phyloP scores from a whole-genome alignment of 1,140 invertebrate species.

The Cyrtorhinus lividipennis region DNA sequence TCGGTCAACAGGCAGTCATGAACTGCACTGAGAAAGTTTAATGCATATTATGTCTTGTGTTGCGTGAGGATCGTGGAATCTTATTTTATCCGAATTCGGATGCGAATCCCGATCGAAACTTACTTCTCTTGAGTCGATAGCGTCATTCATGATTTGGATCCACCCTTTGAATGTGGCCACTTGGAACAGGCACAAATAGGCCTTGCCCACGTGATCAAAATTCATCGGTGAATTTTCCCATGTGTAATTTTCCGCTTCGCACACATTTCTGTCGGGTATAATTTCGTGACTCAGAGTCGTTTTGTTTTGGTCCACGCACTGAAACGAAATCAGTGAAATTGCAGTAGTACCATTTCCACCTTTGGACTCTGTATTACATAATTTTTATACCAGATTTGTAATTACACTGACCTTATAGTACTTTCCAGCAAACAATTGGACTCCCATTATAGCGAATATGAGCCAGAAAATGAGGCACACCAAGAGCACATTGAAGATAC shows the following conservation, averaged over 20 bases:
- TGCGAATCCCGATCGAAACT: no score
- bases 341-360: background rate
- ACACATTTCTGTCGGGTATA: slow-evolving; percentile 69
- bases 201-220: slow-evolving; percentile 96
- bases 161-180: slow-evolving; percentile 93
- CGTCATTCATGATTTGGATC: slow-evolving; percentile 95
- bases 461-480: slow-evolving; percentile 86
- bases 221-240: slow-evolving; percentile 97
- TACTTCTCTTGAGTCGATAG: slow-evolving; percentile 87
- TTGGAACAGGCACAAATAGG: slow-evolving; percentile 94
- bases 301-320: slow-evolving; percentile 62
- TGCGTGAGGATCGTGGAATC: no score
- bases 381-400: no score
- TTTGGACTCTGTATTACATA: no score
- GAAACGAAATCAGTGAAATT: background rate
- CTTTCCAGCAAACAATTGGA: slow-evolving; percentile 77
- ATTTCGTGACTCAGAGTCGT: slow-evolving; percentile 68
- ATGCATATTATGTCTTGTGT: no score
- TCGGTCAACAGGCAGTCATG: no score
- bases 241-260: slow-evolving; percentile 72
- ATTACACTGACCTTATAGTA: slow-evolving; percentile 75
- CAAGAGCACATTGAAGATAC: slow-evolving; percentile 85
- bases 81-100: no score
- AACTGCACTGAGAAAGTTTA: no score
- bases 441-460: slow-evolving; percentile 84